phyloP scores from a whole-genome alignment of 2,888 invertebrate species.

The Gymnocheta viridis region DNA sequence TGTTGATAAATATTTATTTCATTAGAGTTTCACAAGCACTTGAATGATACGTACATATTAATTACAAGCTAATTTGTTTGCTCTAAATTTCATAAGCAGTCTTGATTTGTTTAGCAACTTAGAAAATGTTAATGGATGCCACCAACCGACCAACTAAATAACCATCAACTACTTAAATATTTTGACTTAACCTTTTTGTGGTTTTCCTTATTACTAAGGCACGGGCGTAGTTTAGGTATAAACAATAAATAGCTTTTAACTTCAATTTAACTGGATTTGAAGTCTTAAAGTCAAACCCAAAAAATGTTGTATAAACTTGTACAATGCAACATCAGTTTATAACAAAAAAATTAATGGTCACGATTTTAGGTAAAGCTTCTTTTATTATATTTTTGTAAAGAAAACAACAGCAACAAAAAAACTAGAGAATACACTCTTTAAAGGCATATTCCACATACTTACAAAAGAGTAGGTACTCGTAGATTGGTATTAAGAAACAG shows the following conservation, averaged over 20 bases:
- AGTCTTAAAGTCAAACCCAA: constrained; percentile 61
- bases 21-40: not conserved
- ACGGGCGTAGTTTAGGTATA: constrained; percentile 49
- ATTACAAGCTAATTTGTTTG: constrained; percentile 36
- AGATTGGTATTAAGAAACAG: constrained; percentile 31
- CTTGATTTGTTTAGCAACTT: constrained; percentile 33
- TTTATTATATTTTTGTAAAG: constrained; percentile 32
- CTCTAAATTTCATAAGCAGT: constrained; percentile 40
- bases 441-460: constrained; percentile 32
- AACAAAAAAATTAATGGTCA: constrained; percentile 64
- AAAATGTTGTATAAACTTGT: not conserved
- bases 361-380: constrained; percentile 69
- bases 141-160: not conserved
- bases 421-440: constrained; percentile 29
- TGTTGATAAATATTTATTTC: not conserved
- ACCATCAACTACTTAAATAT: constrained; percentile 44
- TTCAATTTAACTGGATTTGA: constrained; percentile 44
- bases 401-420: constrained; percentile 19
- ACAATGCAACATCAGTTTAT: constrained; percentile 1
- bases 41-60: constrained; percentile 29
- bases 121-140: constrained; percentile 18
- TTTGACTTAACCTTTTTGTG: constrained; percentile 34
- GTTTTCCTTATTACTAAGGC: constrained; percentile 6
- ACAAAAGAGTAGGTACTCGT: not conserved
- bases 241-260: constrained; percentile 24